Evolutionary conservation across 2,113 vertebrate species (phyloP).

Genomic region (Eulemur macaco): DNA sequence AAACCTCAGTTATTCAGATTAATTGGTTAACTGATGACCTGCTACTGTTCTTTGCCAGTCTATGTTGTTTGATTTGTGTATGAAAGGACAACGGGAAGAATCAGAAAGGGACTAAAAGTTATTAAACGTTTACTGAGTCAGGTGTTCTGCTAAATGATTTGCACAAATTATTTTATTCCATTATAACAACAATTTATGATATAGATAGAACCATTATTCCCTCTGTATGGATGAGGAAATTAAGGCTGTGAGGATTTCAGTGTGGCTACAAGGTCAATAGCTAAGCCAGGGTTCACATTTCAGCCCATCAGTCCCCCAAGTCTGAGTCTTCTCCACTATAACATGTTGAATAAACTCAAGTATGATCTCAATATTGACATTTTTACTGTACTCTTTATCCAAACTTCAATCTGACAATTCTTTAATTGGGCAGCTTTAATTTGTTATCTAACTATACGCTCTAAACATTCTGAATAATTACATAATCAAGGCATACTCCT

Average conservation of each 20-base stretch:
- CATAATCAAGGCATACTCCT: conserved; percentile 38
- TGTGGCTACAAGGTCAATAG: neutral
- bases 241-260: neutral
- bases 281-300: neutral
- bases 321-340: neutral
- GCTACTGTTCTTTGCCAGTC: neutral
- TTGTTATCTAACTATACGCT: neutral
- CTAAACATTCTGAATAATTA: conserved; percentile 21
- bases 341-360: neutral
- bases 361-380: neutral
- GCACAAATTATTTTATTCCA: neutral
- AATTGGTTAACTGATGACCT: neutral
- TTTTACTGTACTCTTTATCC: neutral
- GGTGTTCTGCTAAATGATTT: neutral
- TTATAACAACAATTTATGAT: neutral
- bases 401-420: neutral
- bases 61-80: neutral
- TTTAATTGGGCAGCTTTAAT: conserved; percentile 15
- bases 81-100: neutral
- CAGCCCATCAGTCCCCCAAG: neutral
- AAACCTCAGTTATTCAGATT: neutral
- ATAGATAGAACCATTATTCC: neutral
- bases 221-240: neutral
- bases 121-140: neutral
- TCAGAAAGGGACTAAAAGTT: neutral